A percentile compares a stretch with the other conserved stretches of the same genome.
These are phyloP conservation scores for Sthenelais limicola DNA, from an alignment of 2,888 invertebrate species.

Conservation along the genomic window DNA sequence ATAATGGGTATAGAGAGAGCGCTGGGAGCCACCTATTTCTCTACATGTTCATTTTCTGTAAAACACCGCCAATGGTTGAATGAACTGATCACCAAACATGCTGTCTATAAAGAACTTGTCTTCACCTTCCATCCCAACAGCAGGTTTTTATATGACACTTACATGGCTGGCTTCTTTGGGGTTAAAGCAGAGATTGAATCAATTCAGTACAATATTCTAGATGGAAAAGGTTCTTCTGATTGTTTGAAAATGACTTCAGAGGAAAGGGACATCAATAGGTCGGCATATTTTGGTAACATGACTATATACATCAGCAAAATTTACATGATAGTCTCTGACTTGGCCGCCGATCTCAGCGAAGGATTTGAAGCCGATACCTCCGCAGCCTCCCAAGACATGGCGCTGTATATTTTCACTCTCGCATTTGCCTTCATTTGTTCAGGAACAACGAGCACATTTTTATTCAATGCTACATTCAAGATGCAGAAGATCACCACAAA, in stretches of 20 bases:
- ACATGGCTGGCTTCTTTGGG: not conserved
- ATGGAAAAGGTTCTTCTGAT: too few relatives aligned
- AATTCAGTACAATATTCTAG: not conserved
- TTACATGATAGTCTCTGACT: not conserved
- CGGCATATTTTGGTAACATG: constrained; percentile 41
- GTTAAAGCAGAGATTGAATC: not conserved
- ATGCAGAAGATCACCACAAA: constrained; percentile 14
- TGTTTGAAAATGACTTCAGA: too few relatives aligned
- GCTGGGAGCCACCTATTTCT: constrained; percentile 35
- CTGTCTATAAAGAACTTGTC: not conserved
- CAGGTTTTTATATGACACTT: not conserved
- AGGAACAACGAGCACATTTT: constrained; percentile 3
- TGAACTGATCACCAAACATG: not conserved
- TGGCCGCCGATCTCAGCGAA: not conserved
- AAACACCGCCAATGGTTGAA: constrained; percentile 6
- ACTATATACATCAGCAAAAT: constrained; percentile 20
- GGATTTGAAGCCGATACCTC: not conserved
- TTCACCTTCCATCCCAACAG: constrained; percentile 27
- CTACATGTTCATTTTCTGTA: constrained; percentile 1
- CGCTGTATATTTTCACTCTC: constrained; percentile 16
- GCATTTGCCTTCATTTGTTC: constrained; percentile 19
- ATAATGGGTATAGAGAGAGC: constrained; percentile 35
- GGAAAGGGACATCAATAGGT: too few relatives aligned
- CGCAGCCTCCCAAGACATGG: not conserved
- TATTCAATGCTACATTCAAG: constrained; percentile 3